phyloP scores from a whole-genome alignment of 1,140 invertebrate genomes.

The Plodia interpunctella region DNA sequence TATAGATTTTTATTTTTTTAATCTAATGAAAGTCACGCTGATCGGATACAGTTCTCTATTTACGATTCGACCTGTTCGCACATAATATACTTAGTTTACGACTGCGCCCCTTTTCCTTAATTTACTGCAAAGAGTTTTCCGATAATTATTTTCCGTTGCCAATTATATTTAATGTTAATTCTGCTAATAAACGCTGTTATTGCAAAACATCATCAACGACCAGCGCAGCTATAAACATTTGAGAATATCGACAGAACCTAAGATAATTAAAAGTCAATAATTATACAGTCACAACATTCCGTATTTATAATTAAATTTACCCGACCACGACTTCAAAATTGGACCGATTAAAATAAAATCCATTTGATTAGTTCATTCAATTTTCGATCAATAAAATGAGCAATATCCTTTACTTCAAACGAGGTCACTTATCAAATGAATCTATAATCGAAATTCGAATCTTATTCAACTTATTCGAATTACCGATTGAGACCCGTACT shows the following conservation, averaged over 20 bases:
- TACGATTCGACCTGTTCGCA: slow-evolving; percentile 38
- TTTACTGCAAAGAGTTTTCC: not conserved
- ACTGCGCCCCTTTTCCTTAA: slow-evolving; percentile 27
- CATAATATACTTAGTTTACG: slow-evolving; percentile 48
- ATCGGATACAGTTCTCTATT: slow-evolving; percentile 55
- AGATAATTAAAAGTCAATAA: slow-evolving; percentile 26
- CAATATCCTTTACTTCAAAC: slow-evolving; percentile 67
- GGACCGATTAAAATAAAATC: slow-evolving; percentile 29
- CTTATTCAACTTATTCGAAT: slow-evolving; percentile 51
- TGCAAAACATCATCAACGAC: slow-evolving; percentile 15
- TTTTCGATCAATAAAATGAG: slow-evolving; percentile 66
- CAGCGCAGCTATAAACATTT: slow-evolving; percentile 23
- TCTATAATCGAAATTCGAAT: slow-evolving; percentile 71
- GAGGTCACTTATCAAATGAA: slow-evolving; percentile 74
- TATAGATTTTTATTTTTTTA: slow-evolving; percentile 62
- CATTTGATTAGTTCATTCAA: slow-evolving; percentile 59
- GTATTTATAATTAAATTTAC: slow-evolving; percentile 25
- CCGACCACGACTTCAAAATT: slow-evolving; percentile 27
- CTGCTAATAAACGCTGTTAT: slow-evolving; percentile 10
- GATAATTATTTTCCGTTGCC: not conserved
- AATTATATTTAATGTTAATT: slow-evolving; percentile 7
- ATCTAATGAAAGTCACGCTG: slow-evolving; percentile 54
- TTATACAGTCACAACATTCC: slow-evolving; percentile 22
- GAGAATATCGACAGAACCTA: slow-evolving; percentile 26
- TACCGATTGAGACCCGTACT: slow-evolving; percentile 58